Base-by-base conservation (phyloP, 2,888 invertebrate genomes). In the Dermolepida albohirtum region DNA sequence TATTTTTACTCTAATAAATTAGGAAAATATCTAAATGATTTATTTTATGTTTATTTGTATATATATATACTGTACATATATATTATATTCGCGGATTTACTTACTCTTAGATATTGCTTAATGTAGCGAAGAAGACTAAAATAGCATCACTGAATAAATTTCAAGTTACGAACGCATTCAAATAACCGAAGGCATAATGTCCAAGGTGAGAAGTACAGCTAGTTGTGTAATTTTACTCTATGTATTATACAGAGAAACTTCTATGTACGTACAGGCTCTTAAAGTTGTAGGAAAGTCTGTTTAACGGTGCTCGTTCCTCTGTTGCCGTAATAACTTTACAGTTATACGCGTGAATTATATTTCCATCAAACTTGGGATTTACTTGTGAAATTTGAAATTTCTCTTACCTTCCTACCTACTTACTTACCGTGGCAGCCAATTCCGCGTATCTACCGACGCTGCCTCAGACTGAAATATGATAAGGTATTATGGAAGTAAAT, bases 301-400 rank as follows among this genome's bases (percentile, higher is more conserved):
- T 72, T 71, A 74, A 72, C 70, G 34, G 59, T 29, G 10, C 47
- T 16, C 47, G 39, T 39, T 62, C 39, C 59, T 39, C 47, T 47
- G 59, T 71, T 70, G 67, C 64, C 66, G 69, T 74, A 75, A 75
- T 76, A 76, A 76, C 74, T 76, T 76, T 71, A 74, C 73, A 62
- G 74, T 71, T 71, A 72, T 69, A 74, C 73, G 74, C 76, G 70
- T 74, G 75, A 76, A 76, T 77, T 76, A 74, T 76, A 75, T 76
- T 77, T 75, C 73, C 74, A 76, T 76, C 75, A 77, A 75, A 75
- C 71, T 75, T 72, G 69, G 64, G 72, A 74, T 75, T 75, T 75
- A 74, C 74, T 74, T 70, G 66, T 64, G 71, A 72, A 73, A 76
- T 72, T 70, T 73, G 47, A 62, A 57, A 62, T 62, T 62, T 62